Conservation (phyloP, 2,113 vertebrate genomes). For the Sitta europaea region DNA sequence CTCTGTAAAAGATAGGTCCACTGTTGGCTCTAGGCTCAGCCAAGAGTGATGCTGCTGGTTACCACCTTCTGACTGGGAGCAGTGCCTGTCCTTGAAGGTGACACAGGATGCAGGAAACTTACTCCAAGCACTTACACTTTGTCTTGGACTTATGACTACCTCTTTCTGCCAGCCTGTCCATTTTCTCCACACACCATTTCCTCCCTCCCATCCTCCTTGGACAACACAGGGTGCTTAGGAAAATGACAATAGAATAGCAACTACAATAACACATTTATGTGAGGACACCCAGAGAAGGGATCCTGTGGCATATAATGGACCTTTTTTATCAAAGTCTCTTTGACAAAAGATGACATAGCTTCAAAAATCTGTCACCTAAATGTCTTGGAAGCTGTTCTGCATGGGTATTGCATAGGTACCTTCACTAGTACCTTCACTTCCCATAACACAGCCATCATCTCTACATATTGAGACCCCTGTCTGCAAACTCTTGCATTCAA, state of each 20-base stretch:
- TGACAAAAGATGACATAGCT: neutral
- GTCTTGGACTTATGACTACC: neutral
- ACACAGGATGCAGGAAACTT: neutral
- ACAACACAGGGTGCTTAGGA: neutral
- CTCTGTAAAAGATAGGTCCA: neutral
- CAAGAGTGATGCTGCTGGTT: neutral
- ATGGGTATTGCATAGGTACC: neutral
- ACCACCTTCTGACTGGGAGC: neutral
- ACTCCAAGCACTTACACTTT: neutral
- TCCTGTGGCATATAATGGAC: neutral
- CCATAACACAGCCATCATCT: neutral
- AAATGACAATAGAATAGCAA: neutral
- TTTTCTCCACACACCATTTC: neutral
- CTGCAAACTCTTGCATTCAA: neutral
- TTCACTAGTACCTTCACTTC: neutral
- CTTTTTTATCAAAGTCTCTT: neutral
- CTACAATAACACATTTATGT: neutral
- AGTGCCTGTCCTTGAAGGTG: neutral
- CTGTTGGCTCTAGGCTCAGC: rapidly evolving
- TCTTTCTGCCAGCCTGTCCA: neutral
- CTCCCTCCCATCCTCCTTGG: neutral
- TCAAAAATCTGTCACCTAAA: neutral
- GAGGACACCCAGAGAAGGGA: neutral
- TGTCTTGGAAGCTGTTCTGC: neutral
- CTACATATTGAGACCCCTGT: neutral